These are phyloP conservation scores for Zenarchopterus dispar DNA, from an alignment of 2,797 vertebrate genomes.

Conservation along the genomic window DNA sequence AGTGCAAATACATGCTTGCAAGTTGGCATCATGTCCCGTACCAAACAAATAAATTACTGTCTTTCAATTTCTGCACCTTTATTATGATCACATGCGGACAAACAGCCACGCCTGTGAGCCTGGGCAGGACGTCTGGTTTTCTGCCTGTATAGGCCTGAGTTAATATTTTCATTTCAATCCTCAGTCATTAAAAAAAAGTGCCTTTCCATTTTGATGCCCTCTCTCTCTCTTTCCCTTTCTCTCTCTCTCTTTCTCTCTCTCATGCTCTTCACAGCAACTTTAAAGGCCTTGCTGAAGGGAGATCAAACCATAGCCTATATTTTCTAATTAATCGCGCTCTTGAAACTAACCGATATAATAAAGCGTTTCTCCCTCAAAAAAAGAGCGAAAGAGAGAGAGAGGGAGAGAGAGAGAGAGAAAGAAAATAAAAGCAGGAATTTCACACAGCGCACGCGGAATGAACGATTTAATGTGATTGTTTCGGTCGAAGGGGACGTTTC, in stretches of 20 bases:
- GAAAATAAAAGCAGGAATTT: slow-evolving; percentile 71
- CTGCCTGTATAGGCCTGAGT: no score
- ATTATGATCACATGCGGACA: no score
- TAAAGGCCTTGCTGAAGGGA: slow-evolving; percentile 41
- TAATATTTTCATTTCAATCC: no score
- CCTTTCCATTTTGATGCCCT: no score
- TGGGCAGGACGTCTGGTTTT: no score
- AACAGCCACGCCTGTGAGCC: no score
- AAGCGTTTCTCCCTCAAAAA: slow-evolving; percentile 37
- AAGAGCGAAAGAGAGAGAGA: slow-evolving; percentile 7
- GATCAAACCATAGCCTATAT: slow-evolving; percentile 51
- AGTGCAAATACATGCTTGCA: no score
- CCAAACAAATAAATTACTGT: no score
- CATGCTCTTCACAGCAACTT: neutral
- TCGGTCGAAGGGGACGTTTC: slow-evolving; percentile 80
- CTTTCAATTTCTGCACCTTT: no score
- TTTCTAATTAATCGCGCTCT: slow-evolving; percentile 77
- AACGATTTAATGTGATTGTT: slow-evolving; percentile 83
- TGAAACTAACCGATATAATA: slow-evolving; percentile 73
- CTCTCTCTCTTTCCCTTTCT: no score
- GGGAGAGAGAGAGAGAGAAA: neutral
- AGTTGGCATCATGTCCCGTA: no score
- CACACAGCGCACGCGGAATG: slow-evolving; percentile 65
- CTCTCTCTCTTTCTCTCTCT: neutral
- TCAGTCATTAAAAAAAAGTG: no score